Conservation (phyloP, 2,888 invertebrate species). For the Spialia ferax region DNA sequence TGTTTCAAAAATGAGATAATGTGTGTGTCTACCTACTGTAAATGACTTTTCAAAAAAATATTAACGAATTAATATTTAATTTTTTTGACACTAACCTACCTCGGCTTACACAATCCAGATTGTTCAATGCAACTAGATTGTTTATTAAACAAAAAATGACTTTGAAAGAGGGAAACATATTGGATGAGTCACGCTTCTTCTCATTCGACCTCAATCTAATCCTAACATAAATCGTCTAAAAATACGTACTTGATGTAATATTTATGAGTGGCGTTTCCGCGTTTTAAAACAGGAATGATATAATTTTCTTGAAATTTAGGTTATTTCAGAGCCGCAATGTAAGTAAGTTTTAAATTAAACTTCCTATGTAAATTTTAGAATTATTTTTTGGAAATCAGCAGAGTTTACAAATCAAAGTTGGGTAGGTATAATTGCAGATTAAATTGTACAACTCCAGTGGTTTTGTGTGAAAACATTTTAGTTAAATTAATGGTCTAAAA, state of each 20-base stretch:
- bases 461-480: too few relatives aligned
- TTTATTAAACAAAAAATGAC: not conserved
- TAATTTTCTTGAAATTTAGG: conserved; percentile 2
- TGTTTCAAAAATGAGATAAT: too few relatives aligned
- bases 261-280: conserved; percentile 42
- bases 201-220: conserved; percentile 22
- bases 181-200: conserved; percentile 3
- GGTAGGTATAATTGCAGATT: too few relatives aligned
- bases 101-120: not conserved
- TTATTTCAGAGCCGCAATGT: not conserved
- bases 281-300: conserved; percentile 22
- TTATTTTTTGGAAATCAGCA: too few relatives aligned
- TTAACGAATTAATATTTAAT: too few relatives aligned
- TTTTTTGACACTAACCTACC: too few relatives aligned
- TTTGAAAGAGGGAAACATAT: not conserved
- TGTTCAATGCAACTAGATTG: not conserved
- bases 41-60: too few relatives aligned
- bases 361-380: not conserved
- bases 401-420: too few relatives aligned
- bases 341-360: not conserved
- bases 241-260: conserved; percentile 34
- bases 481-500: too few relatives aligned
- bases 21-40: too few relatives aligned
- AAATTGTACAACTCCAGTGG: too few relatives aligned
- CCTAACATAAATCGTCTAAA: conserved; percentile 33